A percentile compares a stretch with the other conserved stretches of the same genome.
These are phyloP conservation scores for Siniperca obscura DNA, from an alignment of 2,797 vertebrate genomes.

Conservation along the genomic window DNA sequence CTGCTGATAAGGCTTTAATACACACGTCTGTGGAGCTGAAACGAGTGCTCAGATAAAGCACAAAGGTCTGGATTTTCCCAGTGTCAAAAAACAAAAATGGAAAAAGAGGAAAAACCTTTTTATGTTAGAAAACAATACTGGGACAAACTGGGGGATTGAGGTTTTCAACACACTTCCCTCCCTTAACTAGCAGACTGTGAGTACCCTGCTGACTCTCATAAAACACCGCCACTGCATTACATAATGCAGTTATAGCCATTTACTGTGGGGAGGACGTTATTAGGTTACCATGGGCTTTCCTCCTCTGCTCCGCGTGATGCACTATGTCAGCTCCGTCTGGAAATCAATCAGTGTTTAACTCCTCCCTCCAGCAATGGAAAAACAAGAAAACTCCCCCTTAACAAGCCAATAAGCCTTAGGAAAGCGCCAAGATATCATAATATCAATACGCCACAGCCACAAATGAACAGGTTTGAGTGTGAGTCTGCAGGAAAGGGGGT, in stretches of 20 bases:
- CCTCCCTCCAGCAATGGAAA: constrained; percentile 59
- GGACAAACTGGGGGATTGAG: constrained; percentile 43
- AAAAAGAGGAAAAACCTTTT: constrained; percentile 51
- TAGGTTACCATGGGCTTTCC: constrained; percentile 77
- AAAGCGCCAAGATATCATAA: constrained; percentile 58
- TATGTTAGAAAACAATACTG: constrained; percentile 60
- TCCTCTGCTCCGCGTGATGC: constrained; percentile 66
- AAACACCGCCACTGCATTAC: constrained; percentile 61
- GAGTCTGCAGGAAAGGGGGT: constrained; percentile 29
- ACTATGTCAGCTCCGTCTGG: constrained; percentile 58
- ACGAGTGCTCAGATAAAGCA: constrained; percentile 67
- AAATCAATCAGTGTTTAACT: constrained; percentile 73
- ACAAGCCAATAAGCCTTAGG: constrained; percentile 62
- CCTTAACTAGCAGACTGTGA: constrained; percentile 54
- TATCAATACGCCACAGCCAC: constrained; percentile 66
- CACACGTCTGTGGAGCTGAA: constrained; percentile 54
- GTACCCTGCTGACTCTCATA: constrained; percentile 60
- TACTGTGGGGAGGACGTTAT: constrained; percentile 67
- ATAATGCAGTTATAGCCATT: constrained; percentile 63
- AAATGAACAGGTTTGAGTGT: constrained; percentile 44
- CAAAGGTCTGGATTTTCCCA: constrained; percentile 74
- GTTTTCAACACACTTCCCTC: constrained; percentile 49
- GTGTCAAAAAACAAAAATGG: constrained; percentile 10
- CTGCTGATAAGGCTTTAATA: constrained; percentile 75
- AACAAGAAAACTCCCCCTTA: constrained; percentile 42